These are phyloP conservation scores for Tauraco erythrolophus DNA, from an alignment of 2,113 vertebrate species.

Conservation along the genomic window DNA sequence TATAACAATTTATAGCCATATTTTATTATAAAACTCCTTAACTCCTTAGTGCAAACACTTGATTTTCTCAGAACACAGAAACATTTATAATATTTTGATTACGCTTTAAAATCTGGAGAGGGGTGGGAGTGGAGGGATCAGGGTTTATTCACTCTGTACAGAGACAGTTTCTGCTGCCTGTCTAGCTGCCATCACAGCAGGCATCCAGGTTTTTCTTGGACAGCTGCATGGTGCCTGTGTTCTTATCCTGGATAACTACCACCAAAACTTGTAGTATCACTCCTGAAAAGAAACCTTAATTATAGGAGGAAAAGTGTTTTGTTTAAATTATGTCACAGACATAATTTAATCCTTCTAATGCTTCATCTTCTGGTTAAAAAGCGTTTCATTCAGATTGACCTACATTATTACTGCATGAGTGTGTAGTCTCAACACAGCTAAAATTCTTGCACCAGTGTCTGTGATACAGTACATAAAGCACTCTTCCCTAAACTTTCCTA, in stretches of 20 bases:
- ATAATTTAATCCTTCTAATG: background rate
- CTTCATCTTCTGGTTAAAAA: background rate
- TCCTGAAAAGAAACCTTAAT: background rate
- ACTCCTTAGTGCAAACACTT: background rate
- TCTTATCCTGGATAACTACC: background rate
- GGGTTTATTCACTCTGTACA: background rate
- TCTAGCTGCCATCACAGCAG: background rate
- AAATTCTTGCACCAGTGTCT: background rate
- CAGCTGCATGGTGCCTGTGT: rapidly evolving
- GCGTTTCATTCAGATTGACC: background rate
- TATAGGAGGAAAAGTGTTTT: background rate
- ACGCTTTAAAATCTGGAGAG: background rate
- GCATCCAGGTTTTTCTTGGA: background rate
- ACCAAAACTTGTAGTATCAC: background rate
- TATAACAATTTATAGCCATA: background rate
- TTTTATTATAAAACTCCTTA: background rate
- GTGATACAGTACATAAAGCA: background rate
- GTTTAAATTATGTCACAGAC: background rate
- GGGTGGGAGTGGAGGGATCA: no score
- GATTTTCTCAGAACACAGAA: background rate
- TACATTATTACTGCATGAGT: background rate
- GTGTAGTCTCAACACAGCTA: background rate
- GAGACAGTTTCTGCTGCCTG: background rate
- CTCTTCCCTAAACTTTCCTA: background rate
- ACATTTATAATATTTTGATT: background rate